phyloP scores from a whole-genome alignment of 2,797 vertebrate species.

The Crocodylus rhombifer region DNA sequence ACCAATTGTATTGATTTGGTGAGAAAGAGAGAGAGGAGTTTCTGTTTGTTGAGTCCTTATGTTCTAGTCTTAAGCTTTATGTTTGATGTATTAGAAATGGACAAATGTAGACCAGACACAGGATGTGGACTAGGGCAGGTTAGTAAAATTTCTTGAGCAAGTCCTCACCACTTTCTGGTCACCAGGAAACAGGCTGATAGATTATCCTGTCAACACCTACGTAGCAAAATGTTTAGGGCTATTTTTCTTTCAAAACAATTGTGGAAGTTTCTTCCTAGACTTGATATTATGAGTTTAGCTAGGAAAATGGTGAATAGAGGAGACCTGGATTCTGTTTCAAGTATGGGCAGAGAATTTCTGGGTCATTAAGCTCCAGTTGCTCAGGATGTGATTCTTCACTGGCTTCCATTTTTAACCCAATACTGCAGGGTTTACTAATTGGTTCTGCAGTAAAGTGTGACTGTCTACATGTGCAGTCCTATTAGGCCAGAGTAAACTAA shows the following conservation, averaged over 20 bases:
- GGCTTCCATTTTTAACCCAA: neutral
- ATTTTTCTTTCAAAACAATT: neutral
- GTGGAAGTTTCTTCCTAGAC: neutral
- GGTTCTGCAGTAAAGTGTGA: too few relatives aligned
- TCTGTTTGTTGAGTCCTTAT: neutral
- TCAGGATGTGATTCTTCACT: slow-evolving; percentile 19
- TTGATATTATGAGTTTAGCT: neutral
- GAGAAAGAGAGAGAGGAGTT: neutral
- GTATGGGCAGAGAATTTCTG: slow-evolving; percentile 29
- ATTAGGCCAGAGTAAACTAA: too few relatives aligned
- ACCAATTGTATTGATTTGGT: neutral
- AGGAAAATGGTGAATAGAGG: neutral
- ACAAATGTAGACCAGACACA: neutral
- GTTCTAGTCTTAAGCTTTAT: neutral
- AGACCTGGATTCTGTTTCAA: slow-evolving; percentile 5
- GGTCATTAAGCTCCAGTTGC: slow-evolving; percentile 41
- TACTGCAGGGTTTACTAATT: too few relatives aligned
- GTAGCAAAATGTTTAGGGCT: neutral
- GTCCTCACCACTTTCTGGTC: neutral
- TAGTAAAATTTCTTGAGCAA: accelerated
- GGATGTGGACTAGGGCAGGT: accelerated
- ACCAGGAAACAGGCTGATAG: neutral
- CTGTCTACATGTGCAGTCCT: too few relatives aligned
- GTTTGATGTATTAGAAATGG: neutral
- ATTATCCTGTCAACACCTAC: neutral